phyloP scores from a whole-genome alignment of 2,113 vertebrate species.

The Haemorhous mexicanus region DNA sequence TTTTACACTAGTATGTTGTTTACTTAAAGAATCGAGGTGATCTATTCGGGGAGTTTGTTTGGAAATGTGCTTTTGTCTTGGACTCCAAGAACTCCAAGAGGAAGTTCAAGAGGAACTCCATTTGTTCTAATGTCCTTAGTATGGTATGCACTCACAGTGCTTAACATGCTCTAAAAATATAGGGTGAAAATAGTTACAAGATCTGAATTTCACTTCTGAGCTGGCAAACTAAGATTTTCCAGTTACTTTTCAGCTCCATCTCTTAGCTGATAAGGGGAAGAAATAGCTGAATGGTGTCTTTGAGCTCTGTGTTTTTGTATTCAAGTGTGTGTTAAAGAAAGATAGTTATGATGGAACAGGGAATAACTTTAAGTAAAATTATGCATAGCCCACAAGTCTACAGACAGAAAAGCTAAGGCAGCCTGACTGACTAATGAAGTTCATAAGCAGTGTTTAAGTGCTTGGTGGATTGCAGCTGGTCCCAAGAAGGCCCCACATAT shows the following conservation, averaged over 20 bases:
- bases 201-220: not conserved
- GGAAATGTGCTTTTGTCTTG: not conserved
- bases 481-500: accelerated
- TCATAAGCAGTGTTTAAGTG: not conserved
- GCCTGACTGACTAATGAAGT: not conserved
- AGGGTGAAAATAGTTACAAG: not conserved
- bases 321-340: not conserved
- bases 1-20: not conserved
- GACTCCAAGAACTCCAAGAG: too few relatives aligned
- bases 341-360: not conserved
- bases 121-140: not conserved
- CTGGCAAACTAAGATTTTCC: not conserved
- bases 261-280: not conserved
- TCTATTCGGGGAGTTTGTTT: not conserved
- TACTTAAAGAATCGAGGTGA: not conserved
- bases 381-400: not conserved
- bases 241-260: not conserved
- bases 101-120: not conserved
- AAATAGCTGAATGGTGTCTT: not conserved
- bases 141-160: not conserved
- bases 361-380: not conserved
- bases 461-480: not conserved
- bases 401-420: not conserved
- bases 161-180: not conserved
- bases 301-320: not conserved